Evolutionary conservation across 2,797 vertebrate species (phyloP), one percentile per base, ranked within the genome.

Genomic region (Notolepis coatsorum): DNA sequence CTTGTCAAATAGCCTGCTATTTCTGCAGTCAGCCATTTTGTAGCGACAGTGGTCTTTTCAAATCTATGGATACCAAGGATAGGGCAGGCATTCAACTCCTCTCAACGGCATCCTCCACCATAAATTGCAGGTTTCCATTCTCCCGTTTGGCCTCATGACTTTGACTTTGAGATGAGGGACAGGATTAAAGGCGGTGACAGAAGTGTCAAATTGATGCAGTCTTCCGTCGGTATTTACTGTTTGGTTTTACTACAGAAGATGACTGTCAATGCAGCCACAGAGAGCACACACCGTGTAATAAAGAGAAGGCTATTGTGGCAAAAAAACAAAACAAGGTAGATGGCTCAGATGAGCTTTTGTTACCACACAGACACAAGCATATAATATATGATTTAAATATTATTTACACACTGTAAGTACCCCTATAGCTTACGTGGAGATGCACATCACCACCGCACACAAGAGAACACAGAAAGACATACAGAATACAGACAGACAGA

Each of bases 161-260:
- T 82, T 83, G 67, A 82, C 75, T 81, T 53, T 20, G 67, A 70
- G 74, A 68, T 61, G 53, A 75, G 28, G 68, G 66, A 75, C 51
- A 54, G 71, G 56, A 83, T 82, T 75, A 81, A 74, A 59, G 82
- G 49, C 31, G 5, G 59, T 67, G 85, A 79, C 67, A 71, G 65
- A 68, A 54, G 65, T 56, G 71, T 80, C 75, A 84, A 68, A 82
- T 66, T 67, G 69, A 84, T 77, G 68, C 56, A 50, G 73, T 81
- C 68, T 62, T 38, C 58, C 52, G 7, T 8, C 61, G 61, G 39
- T 82, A 82, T 80, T 84, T 77, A 77, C 74, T 47, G 38, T 33
- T 58, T 7, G 50, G 74, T 53, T 57, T 72, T 69, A 62, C 64
- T 63, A 39, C 45, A 52, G 57, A 82, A 62, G 39, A 41, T 58